Evolutionary conservation across 2,797 vertebrate species (phyloP).

Genomic region (Trachops cirrhosus): DNA sequence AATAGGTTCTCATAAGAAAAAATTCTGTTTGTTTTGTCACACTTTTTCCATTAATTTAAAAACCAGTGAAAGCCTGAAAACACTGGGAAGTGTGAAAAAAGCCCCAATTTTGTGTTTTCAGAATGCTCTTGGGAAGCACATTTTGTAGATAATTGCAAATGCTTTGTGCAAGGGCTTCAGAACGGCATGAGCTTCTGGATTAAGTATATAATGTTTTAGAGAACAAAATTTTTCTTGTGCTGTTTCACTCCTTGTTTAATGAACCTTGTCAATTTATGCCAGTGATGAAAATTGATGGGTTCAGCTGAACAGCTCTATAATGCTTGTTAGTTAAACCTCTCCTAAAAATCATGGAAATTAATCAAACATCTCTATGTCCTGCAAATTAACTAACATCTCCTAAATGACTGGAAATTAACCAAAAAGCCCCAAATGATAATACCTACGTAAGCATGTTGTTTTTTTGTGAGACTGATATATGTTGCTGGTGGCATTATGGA

Average conservation of each 20-base stretch:
- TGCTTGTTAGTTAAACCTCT: background rate
- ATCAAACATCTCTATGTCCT: background rate
- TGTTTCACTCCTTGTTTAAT: background rate
- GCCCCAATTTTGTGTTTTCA: constrained; percentile 68
- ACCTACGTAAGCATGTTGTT: background rate
- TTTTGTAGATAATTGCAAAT: constrained; percentile 65
- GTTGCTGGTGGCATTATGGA: background rate
- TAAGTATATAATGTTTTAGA: constrained; percentile 34
- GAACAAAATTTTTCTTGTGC: constrained; percentile 15
- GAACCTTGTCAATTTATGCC: background rate
- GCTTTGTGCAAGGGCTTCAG: constrained; percentile 40
- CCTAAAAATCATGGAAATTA: background rate
- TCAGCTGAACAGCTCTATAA: background rate
- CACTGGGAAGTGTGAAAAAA: constrained; percentile 60
- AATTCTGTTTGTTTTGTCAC: constrained; percentile 62
- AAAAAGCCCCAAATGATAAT: background rate
- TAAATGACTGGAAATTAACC: background rate
- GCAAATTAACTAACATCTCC: background rate
- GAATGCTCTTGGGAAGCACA: constrained; percentile 54
- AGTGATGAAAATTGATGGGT: constrained; percentile 4
- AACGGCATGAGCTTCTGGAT: constrained; percentile 22
- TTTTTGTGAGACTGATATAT: background rate
- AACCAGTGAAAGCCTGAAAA: constrained; percentile 56
- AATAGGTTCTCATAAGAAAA: constrained; percentile 47
- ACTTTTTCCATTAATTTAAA: constrained; percentile 65